Evolutionary conservation across 2,113 vertebrate species (phyloP).

Genomic region (Monarcha castaneiventris): DNA sequence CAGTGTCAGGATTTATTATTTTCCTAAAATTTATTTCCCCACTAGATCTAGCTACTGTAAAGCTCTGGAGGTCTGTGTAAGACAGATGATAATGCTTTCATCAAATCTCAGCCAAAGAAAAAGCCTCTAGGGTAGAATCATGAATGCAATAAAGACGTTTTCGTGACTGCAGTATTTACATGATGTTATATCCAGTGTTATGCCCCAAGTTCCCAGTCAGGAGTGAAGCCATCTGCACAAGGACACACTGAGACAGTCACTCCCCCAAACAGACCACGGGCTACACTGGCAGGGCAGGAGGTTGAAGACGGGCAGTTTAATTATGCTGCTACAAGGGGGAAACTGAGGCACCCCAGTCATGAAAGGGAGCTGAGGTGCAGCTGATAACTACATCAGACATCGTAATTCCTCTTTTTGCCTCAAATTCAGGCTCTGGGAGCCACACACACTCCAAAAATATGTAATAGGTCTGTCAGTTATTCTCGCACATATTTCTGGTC

Average conservation of each 20-base stretch:
- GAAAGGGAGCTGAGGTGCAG: neutral
- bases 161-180: neutral
- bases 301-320: neutral
- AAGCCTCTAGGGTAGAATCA: conserved; percentile 1
- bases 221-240: neutral
- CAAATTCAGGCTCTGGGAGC: neutral
- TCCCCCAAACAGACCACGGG: neutral
- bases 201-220: neutral
- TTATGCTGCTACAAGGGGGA: neutral
- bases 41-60: neutral
- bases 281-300: neutral
- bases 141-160: neutral
- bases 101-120: conserved; percentile 9
- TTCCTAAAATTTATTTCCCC: neutral
- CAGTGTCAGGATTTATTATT: neutral
- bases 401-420: neutral
- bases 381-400: neutral
- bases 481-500: neutral
- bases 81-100: conserved; percentile 18
- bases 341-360: neutral
- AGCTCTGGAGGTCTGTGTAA: conserved; percentile 4
- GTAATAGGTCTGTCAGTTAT: neutral
- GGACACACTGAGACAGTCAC: neutral
- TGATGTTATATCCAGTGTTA: neutral
- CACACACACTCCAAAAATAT: neutral